Evolutionary conservation across 2,113 vertebrate species (phyloP), one percentile per base, ranked within the genome.

Genomic region (Pterocles orientalis): DNA sequence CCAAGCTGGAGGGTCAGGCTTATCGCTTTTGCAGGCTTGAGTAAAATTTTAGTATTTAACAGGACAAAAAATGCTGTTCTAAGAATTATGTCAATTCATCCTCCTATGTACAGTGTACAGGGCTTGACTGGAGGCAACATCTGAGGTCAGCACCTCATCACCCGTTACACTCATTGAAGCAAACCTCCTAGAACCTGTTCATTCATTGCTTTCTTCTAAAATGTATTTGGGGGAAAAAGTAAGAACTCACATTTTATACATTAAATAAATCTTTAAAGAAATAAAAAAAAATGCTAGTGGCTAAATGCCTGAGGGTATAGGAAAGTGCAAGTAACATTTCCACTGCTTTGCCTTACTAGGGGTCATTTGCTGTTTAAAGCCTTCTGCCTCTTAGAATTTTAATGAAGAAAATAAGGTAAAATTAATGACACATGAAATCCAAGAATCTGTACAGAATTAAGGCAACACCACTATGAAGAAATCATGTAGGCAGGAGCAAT

Each of bases 41-140:
- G 87, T 87, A 96, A 96, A 96, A 96, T 95, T 96, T 97, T 93
- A 95, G 54, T 97, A 82, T 97, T 95, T 97, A 97, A 95, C 34
- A 83, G 82, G 81, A 96, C 68, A 94, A 79, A 97, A 98, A 97
- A 90, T 87, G 83, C 91, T 94, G 20, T 58, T 64, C 12, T 94
- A 86, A 95, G 80, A 95, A 95, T 91, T 95, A 84, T 58, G 71
- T 57, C 85, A 82, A 41, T 62, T 93, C 73, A 50, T 78, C 80
- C 92, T 82, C 43, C 36, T 85, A 53, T 56, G 39, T 43, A 36
- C 11, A 26, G 45, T 25, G 34, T 18, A 58, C 16, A 73, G 36
- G 28, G 18, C 69, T 54, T 88, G 34, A 89, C 51, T 56, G 19
- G 43, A 92, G 76, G 56, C 1, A 36, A 48, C 76, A 75, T 86